Percentiles rank a stretch among this genome's conserved stretches.
Evolutionary conservation across 1,140 invertebrate genomes (phyloP).

Genomic region (Hyphantria cunea): DNA sequence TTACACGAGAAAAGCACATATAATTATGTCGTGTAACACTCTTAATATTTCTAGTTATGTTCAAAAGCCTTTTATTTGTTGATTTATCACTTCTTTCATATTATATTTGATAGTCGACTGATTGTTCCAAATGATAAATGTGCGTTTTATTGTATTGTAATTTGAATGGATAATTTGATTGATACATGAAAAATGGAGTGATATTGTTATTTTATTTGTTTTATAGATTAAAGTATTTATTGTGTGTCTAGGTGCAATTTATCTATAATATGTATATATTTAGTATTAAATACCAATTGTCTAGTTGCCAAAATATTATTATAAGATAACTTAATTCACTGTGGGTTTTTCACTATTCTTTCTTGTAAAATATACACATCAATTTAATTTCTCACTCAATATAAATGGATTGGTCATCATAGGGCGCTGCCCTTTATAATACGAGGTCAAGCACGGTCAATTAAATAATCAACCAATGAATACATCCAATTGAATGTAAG

Average conservation of each 20-base stretch:
- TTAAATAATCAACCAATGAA: conserved; percentile 57
- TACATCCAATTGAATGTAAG: conserved; percentile 1
- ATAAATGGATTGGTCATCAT: conserved; percentile 35
- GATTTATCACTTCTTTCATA: conserved; percentile 12
- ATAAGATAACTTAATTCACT: too few relatives aligned
- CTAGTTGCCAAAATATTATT: too few relatives aligned
- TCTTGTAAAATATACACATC: too few relatives aligned
- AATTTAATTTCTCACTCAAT: too few relatives aligned
- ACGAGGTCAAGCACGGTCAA: conserved; percentile 59
- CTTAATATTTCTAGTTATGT: conserved; percentile 9
- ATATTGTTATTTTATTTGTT: too few relatives aligned
- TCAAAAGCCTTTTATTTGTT: conserved; percentile 9
- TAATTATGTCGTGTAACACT: conserved; percentile 9
- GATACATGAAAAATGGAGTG: too few relatives aligned
- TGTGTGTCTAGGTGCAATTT: too few relatives aligned
- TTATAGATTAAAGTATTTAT: too few relatives aligned
- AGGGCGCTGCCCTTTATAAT: conserved; percentile 53
- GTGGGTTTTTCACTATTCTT: too few relatives aligned
- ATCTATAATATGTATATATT: too few relatives aligned
- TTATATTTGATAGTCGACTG: conserved; percentile 10
- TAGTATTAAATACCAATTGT: too few relatives aligned
- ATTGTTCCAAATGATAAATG: conserved; percentile 4
- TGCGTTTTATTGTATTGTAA: conserved; percentile 1
- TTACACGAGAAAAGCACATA: conserved; percentile 8
- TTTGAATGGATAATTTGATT: background rate